These are phyloP conservation scores for Gambusia holbrooki DNA, from an alignment of 2,113 vertebrate species.

Conservation along the genomic window DNA sequence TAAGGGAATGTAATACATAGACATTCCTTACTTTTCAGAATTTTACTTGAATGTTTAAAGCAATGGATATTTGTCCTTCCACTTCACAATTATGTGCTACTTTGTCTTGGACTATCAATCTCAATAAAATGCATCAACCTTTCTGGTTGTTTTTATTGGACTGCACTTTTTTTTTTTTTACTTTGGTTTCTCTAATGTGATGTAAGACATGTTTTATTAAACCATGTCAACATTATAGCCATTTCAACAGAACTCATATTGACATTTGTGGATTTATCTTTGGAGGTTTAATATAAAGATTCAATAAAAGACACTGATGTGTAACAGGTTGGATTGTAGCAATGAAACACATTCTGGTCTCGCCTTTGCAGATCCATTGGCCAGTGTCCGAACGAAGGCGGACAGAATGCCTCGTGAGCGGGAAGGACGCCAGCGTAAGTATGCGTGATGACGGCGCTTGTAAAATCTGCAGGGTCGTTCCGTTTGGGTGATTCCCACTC, in stretches of 20 bases:
- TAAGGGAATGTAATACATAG: neutral
- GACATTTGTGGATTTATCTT: slow-evolving; percentile 54
- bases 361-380: slow-evolving; percentile 91
- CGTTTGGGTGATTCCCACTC: slow-evolving; percentile 23
- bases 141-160: slow-evolving; percentile 44
- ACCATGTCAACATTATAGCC: neutral
- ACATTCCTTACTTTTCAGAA: neutral
- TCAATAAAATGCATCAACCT: neutral
- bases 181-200: slow-evolving; percentile 40
- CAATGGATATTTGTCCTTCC: neutral
- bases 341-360: slow-evolving; percentile 47
- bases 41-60: neutral
- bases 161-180: slow-evolving; percentile 32
- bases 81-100: neutral
- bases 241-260: slow-evolving; percentile 60
- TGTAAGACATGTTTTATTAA: slow-evolving; percentile 18
- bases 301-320: slow-evolving; percentile 61
- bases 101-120: neutral
- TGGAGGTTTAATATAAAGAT: slow-evolving; percentile 29
- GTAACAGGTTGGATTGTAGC: slow-evolving; percentile 42
- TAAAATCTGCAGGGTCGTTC: slow-evolving; percentile 16
- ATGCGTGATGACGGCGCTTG: slow-evolving; percentile 11
- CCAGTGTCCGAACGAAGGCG: slow-evolving; percentile 92
- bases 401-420: slow-evolving; percentile 92
- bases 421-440: slow-evolving; percentile 97